Base-by-base conservation (phyloP, 1,140 invertebrate genomes). In the Alviniconcha marisindica region DNA sequence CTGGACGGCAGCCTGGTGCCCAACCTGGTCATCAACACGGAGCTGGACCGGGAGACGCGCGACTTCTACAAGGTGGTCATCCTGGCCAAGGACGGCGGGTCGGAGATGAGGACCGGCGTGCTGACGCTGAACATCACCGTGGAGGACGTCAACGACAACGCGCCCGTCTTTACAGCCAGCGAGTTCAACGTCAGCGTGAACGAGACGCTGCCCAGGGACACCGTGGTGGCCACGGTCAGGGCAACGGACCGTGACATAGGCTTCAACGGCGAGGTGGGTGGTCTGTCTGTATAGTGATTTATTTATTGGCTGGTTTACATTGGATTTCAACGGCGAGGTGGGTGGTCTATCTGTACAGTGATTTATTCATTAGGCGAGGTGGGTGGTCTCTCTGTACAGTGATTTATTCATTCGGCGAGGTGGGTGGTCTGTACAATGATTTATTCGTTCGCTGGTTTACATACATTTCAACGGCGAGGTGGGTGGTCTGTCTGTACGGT, bases 201-300 rank as follows among this genome's bases (percentile, higher is more conserved):
- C 88, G 92, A 92, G 82, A 87, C 85, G 56, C 77, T 86, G 18
- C 73, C 85, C 2, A 77, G 86, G 14, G 87, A 88, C 18, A 86
- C 87, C 1, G 86, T 84, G 54, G 83, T 93, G 51, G 94, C 96
- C 12, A 95, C 95, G 86, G 95, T 97, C 0, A 71, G 54, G 48
- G 98, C 98, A 0, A 95, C 94, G 14, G 98, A 99, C 93, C 94
- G 94, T 24, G 98, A 99, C 91, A 96, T 97, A 88, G 97, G 97
- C 0, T 95, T 96, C 74, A 99, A 99, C 94, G 97, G 97, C 0
- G 95, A 95, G 0, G 77, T 85, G 56, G 40, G 56, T 69, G 51
- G 3, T 69, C 12, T 31, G 63, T 69, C 63, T 69, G 63, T 69
- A 36, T 69, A 24, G 24, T n/a, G n/a, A n/a, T n/a, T n/a, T n/a